These are phyloP conservation scores for Calyptomena viridis DNA, from an alignment of 2,113 vertebrate genomes.

Conservation along the genomic window DNA sequence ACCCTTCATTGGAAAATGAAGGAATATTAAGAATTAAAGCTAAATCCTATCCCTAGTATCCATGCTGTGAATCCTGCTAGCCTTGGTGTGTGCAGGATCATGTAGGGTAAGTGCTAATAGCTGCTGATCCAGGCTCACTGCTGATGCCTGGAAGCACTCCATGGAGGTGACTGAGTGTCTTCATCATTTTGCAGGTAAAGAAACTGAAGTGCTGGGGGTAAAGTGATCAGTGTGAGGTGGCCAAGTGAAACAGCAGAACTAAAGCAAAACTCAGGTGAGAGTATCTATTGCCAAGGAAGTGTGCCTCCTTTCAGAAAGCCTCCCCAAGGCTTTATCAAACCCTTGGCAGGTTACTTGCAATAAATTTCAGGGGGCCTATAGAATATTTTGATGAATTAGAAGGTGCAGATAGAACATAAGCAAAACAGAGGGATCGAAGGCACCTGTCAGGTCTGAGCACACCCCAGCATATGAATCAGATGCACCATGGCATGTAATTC, in stretches of 20 bases:
- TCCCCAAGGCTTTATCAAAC: not conserved
- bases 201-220: not conserved
- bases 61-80: not conserved
- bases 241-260: not conserved
- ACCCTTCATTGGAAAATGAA: not conserved
- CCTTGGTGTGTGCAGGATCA: not conserved
- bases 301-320: not conserved
- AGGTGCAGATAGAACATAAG: not conserved
- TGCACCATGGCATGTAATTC: not conserved
- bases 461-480: not conserved
- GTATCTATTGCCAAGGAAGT: not conserved
- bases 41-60: not conserved
- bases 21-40: not conserved
- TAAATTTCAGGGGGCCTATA: not conserved
- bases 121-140: not conserved
- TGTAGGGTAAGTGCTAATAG: not conserved
- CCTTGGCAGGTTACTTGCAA: not conserved
- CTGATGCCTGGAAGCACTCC: not conserved
- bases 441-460: not conserved
- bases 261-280: not conserved
- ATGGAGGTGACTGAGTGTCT: not conserved
- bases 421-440: not conserved
- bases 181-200: not conserved
- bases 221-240: not conserved
- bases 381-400: not conserved